A percentile compares a stretch with the other conserved stretches of the same genome.
Evolutionary conservation across 2,113 vertebrate species (phyloP).

Genomic region (Galbula dea): DNA sequence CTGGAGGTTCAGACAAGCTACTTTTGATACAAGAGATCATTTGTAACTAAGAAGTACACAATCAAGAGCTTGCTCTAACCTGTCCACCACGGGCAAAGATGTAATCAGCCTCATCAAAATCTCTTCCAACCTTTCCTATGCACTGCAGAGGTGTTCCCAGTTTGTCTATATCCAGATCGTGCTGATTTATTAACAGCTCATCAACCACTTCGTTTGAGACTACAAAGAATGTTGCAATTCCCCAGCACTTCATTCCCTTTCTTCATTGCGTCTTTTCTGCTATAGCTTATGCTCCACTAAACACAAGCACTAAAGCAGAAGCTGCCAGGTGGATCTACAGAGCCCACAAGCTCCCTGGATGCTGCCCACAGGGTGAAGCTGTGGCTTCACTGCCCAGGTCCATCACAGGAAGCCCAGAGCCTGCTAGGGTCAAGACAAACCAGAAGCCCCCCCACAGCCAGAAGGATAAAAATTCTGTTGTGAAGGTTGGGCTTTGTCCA

Average conservation of each 20-base stretch:
- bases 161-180: neutral
- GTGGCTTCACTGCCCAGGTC: accelerated
- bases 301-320: neutral
- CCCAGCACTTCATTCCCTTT: neutral
- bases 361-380: neutral
- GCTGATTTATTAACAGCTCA: neutral
- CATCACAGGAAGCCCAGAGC: neutral
- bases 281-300: neutral
- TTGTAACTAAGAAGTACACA: neutral
- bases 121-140: neutral
- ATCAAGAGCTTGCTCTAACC: neutral
- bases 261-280: neutral
- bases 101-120: neutral
- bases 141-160: neutral
- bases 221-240: neutral
- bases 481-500: neutral
- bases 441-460: neutral
- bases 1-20: neutral
- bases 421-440: neutral
- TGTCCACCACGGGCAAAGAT: neutral
- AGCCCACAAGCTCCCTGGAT: neutral
- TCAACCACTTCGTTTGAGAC: neutral
- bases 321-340: neutral
- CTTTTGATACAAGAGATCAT: neutral
- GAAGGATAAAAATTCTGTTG: neutral